These are phyloP conservation scores for Notiomystis cincta DNA, from an alignment of 2,113 vertebrate genomes.

Conservation along the genomic window DNA sequence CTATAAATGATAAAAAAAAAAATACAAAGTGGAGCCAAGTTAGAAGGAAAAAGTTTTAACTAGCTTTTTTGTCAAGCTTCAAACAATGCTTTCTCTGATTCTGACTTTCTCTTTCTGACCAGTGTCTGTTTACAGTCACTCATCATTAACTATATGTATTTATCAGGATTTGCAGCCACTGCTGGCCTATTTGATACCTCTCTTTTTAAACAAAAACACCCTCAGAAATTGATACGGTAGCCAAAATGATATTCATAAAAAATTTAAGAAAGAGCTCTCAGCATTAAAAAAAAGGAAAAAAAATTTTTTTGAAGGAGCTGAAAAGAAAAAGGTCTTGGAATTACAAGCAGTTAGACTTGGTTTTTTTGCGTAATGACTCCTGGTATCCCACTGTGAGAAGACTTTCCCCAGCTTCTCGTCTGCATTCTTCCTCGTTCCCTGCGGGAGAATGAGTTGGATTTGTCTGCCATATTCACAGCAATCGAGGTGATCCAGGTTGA, in stretches of 20 bases:
- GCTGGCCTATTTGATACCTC: constrained; percentile 58
- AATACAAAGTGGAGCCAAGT: constrained; percentile 49
- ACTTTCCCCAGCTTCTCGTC: constrained; percentile 74
- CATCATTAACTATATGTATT: constrained; percentile 2
- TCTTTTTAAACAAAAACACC: constrained; percentile 80
- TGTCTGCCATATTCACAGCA: constrained; percentile 89
- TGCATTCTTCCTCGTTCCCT: constrained; percentile 78
- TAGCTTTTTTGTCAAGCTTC: constrained; percentile 56
- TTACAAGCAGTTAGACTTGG: constrained; percentile 77
- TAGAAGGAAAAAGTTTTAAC: constrained; percentile 59
- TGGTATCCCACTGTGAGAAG: constrained; percentile 75
- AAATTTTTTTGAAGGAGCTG: constrained; percentile 72
- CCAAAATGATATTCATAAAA: constrained; percentile 87
- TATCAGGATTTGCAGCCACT: neutral
- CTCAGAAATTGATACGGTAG: constrained; percentile 75
- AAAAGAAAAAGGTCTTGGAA: constrained; percentile 72
- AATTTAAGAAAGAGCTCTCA: constrained; percentile 84
- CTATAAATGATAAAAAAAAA: constrained; percentile 57
- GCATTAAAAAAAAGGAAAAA: constrained; percentile 55
- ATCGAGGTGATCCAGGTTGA: constrained; percentile 92
- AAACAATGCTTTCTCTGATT: constrained; percentile 55
- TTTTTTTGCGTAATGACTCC: constrained; percentile 84
- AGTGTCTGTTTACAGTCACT: constrained; percentile 55
- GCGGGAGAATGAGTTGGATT: constrained; percentile 85
- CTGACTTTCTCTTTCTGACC: constrained; percentile 38